Evolutionary conservation across 2,113 vertebrate genomes (phyloP).

Genomic region (Enhydra lutris): DNA sequence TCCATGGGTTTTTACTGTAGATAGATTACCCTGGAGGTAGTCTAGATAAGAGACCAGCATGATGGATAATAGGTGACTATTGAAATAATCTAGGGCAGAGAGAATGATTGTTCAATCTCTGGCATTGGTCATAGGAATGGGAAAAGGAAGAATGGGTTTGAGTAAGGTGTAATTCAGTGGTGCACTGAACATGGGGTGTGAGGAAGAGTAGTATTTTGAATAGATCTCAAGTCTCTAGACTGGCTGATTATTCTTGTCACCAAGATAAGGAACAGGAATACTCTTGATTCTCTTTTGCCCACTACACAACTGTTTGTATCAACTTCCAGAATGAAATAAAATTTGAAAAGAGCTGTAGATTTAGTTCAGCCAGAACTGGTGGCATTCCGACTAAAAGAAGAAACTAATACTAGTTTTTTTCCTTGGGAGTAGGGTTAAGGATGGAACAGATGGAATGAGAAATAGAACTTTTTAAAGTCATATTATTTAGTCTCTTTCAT

Average conservation of each 20-base stretch:
- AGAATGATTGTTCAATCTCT: not conserved
- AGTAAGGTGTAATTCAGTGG: not conserved
- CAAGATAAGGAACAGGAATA: not conserved
- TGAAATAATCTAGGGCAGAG: not conserved
- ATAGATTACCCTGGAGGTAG: not conserved
- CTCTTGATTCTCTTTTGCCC: not conserved
- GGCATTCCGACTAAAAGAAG: not conserved
- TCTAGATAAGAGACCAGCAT: not conserved
- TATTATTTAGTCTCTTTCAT: not conserved
- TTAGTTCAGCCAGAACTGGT: not conserved
- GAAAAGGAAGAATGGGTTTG: not conserved
- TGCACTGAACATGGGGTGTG: not conserved
- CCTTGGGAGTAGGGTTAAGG: not conserved
- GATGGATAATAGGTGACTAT: not conserved
- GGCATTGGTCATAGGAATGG: not conserved
- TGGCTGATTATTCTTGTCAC: not conserved
- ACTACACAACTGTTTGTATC: not conserved
- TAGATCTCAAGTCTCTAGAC: not conserved
- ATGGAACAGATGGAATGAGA: fast-evolving
- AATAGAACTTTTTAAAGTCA: not conserved
- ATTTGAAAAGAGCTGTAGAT: not conserved
- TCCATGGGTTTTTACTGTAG: not conserved
- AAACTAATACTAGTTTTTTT: not conserved
- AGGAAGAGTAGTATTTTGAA: not conserved
- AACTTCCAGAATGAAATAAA: not conserved